Conservation (phyloP, 1,140 invertebrate genomes). For the Gonatopus flavifemur region DNA sequence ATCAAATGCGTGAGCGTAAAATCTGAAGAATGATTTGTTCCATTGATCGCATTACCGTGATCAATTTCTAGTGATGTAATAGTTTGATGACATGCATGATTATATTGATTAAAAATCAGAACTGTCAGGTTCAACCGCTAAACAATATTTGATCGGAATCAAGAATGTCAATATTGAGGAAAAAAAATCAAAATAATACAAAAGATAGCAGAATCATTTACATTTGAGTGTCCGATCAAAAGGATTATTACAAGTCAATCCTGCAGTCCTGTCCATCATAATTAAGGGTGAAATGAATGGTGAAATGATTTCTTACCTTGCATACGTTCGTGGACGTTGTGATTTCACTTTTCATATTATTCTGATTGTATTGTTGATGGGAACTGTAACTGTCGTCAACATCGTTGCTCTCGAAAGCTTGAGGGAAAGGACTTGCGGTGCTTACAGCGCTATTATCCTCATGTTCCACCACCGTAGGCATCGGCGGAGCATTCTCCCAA, state of each 20-base stretch:
- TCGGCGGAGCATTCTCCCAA: constrained; percentile 73
- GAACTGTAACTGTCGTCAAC: constrained; percentile 60
- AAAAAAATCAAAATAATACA: background rate
- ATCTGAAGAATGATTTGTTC: too few relatives aligned
- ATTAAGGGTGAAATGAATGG: constrained; percentile 9
- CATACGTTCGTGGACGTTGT: constrained; percentile 68
- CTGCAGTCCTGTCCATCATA: too few relatives aligned
- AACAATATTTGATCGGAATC: background rate
- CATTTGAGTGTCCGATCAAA: background rate
- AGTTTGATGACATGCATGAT: constrained; percentile 25
- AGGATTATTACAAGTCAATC: background rate
- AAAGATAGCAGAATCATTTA: background rate
- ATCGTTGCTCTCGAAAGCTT: constrained; percentile 59
- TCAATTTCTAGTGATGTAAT: constrained; percentile 43
- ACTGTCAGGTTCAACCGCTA: constrained; percentile 13
- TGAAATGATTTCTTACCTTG: constrained; percentile 62
- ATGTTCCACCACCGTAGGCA: constrained; percentile 71
- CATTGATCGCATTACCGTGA: background rate
- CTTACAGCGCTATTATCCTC: constrained; percentile 57
- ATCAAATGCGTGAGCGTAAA: too few relatives aligned
- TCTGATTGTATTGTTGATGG: constrained; percentile 56
- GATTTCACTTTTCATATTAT: constrained; percentile 55
- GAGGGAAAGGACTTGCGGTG: constrained; percentile 57
- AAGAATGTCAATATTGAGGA: constrained; percentile 5
- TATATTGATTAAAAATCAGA: constrained; percentile 19